Percentiles rank a stretch among this genome's conserved stretches.
Evolutionary conservation across 2,888 invertebrate genomes (phyloP).

Genomic region (Byasa hedistus): DNA sequence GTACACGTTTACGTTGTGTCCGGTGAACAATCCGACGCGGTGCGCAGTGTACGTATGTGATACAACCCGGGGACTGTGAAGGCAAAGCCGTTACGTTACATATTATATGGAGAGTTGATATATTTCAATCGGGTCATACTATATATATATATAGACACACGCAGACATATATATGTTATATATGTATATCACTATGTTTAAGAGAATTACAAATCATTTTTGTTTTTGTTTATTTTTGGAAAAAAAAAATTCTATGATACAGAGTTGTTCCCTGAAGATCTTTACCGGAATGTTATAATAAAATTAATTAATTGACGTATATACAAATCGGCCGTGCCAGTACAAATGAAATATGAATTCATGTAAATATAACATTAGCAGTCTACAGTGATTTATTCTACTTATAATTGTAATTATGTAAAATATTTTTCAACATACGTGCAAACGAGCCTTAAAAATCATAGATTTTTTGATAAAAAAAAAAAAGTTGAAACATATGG

Average conservation of each 20-base stretch:
- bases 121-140: slow-evolving; percentile 48
- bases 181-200: slow-evolving; percentile 49
- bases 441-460: slow-evolving; percentile 78
- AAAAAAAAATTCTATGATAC: slow-evolving; percentile 46
- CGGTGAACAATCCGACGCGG: no score
- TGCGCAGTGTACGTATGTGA: no score
- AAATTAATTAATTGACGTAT: slow-evolving; percentile 52
- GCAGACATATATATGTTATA: slow-evolving; percentile 37
- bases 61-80: background rate
- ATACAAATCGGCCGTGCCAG: slow-evolving; percentile 71
- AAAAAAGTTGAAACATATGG: slow-evolving; percentile 54
- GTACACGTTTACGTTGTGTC: no score
- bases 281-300: slow-evolving; percentile 63
- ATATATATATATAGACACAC: no score
- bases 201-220: slow-evolving; percentile 41
- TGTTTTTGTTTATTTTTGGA: no score
- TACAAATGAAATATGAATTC: slow-evolving; percentile 65
- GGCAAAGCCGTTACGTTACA: slow-evolving; percentile 42
- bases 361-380: slow-evolving; percentile 71
- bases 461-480: slow-evolving; percentile 61
- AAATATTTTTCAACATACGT: slow-evolving; percentile 71
- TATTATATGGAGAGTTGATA: slow-evolving; percentile 65
- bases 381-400: slow-evolving; percentile 70
- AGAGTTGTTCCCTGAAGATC: slow-evolving; percentile 57
- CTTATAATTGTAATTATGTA: slow-evolving; percentile 72